Base-by-base conservation (phyloP, 2,113 vertebrate genomes). In the Falco punctatus region DNA sequence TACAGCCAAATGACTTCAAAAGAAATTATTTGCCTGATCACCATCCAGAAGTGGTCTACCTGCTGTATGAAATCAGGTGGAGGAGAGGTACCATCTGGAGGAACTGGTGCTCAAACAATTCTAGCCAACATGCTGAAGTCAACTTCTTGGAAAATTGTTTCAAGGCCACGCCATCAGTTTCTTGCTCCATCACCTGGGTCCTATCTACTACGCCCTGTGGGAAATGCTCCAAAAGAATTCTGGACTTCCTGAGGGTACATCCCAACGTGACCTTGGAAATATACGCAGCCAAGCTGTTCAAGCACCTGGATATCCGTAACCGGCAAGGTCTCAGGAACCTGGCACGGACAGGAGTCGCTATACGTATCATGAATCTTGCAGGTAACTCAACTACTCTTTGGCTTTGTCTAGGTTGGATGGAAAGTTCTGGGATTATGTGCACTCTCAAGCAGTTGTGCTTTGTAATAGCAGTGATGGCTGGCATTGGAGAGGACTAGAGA, bases 61-160 rank as follows among this genome's bases (percentile, higher is more conserved):
- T 98, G 78, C 88, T 98, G 13, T 98, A 97, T 22, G 97, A 97
- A 86, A 62, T 98, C 91, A 69, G 33, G 18, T 97, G 97, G 97
- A 81, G 77, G 2, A 27, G 0, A 1, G 74, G 83, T 59, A 23
- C 5, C 2, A 40, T 86, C 46, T 97, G 97, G 97, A 85, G 92
- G 65, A 90, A 62, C 28, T 74, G 95, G 19, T 42, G 96, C 80
- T 70, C 67, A 3, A 97, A 67, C 79, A 97, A 54, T 54, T 17
- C 0, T 26, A 0, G 5, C 6, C 74, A 57, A 16, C 97, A 98
- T 2, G 97, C 79, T 23, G 97, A 98, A 96, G 7, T 94, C 33
- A 98, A 97, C 30, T 98, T 98, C 81, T 80, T 98, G 73, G 58
- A 98, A 81, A 98, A 96, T 54, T 3, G 20, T 16, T 94, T 85